Conservation (phyloP, 2,888 invertebrate genomes). For the Agrotis puta region DNA sequence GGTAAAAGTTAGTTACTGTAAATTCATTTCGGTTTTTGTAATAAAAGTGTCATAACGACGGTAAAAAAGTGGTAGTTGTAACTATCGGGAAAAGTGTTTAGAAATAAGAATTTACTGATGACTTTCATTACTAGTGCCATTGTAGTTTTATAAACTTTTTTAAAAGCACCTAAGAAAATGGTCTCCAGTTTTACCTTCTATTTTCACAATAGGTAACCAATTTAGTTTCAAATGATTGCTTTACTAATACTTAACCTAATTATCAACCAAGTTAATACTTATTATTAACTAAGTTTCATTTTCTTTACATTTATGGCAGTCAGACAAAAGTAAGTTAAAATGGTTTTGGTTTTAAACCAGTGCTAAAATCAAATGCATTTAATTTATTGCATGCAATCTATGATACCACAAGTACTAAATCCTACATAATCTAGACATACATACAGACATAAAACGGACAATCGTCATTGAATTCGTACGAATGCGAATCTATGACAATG, state of each 20-base stretch:
- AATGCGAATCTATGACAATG: constrained; percentile 54
- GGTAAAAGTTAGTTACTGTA: constrained; percentile 20
- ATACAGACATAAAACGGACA: background rate
- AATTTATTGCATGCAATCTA: background rate
- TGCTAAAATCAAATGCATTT: background rate
- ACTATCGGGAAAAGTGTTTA: constrained; percentile 20
- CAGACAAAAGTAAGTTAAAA: background rate
- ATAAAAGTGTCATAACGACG: constrained; percentile 42
- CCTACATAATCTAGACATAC: constrained; percentile 10
- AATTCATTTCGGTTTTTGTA: constrained; percentile 30
- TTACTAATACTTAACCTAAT: background rate
- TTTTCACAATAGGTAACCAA: background rate
- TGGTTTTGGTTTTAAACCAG: background rate
- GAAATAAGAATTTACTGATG: background rate
- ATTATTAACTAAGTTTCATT: too few relatives aligned
- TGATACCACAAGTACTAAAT: background rate
- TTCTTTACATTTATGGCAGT: background rate
- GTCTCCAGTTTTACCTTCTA: background rate
- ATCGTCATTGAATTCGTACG: constrained; percentile 45
- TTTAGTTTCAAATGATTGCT: background rate
- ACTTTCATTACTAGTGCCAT: background rate
- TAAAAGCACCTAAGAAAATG: too few relatives aligned
- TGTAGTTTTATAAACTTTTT: background rate
- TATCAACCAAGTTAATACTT: too few relatives aligned
- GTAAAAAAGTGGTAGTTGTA: constrained; percentile 8